phyloP scores from a whole-genome alignment of 2,888 invertebrate genomes.

The Diplazon laetatorius region DNA sequence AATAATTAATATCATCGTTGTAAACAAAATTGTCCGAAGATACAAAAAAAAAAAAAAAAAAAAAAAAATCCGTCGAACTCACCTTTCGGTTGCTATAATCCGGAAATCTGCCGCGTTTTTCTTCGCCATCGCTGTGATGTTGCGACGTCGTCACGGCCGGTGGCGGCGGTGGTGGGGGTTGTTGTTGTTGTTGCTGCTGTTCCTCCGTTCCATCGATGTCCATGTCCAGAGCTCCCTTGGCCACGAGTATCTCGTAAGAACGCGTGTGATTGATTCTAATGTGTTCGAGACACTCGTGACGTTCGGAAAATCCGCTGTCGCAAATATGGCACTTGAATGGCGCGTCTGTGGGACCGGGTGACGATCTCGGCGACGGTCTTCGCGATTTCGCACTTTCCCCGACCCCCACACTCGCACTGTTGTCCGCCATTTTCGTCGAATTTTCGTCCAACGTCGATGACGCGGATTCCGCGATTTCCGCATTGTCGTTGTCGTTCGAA shows the following conservation, averaged over 20 bases:
- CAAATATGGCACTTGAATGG: constrained; percentile 97
- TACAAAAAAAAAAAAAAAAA: no score
- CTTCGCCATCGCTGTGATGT: constrained; percentile 87
- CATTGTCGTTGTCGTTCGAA: no score
- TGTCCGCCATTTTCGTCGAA: constrained; percentile 23
- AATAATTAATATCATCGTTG: no score
- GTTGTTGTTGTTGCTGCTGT: no score
- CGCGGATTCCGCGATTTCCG: constrained; percentile 73
- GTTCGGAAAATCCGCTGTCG: constrained; percentile 92
- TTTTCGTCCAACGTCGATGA: neutral
- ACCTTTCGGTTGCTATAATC: constrained; percentile 94
- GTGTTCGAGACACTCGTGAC: constrained; percentile 92
- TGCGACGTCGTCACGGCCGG: no score
- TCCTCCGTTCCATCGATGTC: constrained; percentile 83
- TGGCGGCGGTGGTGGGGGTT: constrained; percentile 82
- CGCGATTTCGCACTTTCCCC: constrained; percentile 71
- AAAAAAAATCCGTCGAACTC: constrained; percentile 64
- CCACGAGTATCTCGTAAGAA: constrained; percentile 92
- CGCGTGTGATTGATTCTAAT: constrained; percentile 89
- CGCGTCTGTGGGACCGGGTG: constrained; percentile 85
- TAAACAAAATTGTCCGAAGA: no score
- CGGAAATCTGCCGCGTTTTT: constrained; percentile 91
- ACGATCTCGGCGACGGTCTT: constrained; percentile 77
- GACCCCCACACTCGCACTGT: constrained; percentile 47
- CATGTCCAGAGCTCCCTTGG: constrained; percentile 90